Evolutionary conservation across 2,113 vertebrate genomes (phyloP), one percentile per base, ranked within the genome.

Genomic region (Plecotus auritus): DNA sequence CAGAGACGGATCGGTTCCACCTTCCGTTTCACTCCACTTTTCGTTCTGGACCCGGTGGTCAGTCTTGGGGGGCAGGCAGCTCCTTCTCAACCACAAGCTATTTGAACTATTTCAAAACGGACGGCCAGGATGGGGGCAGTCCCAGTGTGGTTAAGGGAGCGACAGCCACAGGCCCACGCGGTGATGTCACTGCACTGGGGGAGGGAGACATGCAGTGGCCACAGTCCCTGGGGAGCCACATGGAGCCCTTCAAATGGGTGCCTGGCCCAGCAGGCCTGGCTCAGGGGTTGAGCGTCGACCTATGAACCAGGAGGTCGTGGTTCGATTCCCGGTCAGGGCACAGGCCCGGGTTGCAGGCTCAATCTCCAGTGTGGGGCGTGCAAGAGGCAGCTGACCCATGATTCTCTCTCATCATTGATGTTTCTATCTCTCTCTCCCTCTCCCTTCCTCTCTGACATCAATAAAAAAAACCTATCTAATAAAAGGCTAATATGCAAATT

Each of bases 161-260:
- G 4, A 51, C 2, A 18, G 47, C 73, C 81, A 81, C 45, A 16
- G 37, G 49, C 81, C 72, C 40, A 59, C 8, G 9, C 37, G 16
- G 17, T 5, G 80, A 70, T 0, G 13, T 14, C 54, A 26, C 6
- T 1, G 18, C 11, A 4, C 30, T 23, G 76, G 47, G 67, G 3
- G 17, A 47, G 49, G 67, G 42, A 66, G 17, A 42, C n/a, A 72
- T 0, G 30, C 9, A 5, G 45, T 49, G 47, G 23, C 37, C 26
- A 1, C 23, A 6, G 78, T 45, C 6, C 37, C 12, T 14, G 0
- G 0, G 47, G 22, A 72, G 61, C 47, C 23, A 40, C 0, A 0
- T 0, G 10, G 47, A 18, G 7, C 30, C n/a, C 45, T 35, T 85
- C 37, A 16, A 5, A 64, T 35, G 1, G 23, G 67, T 10, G 23